A percentile compares a stretch with the other conserved stretches of the same genome.
Evolutionary conservation across 1,140 invertebrate genomes (phyloP).

Genomic region (Sinonovacula constricta): DNA sequence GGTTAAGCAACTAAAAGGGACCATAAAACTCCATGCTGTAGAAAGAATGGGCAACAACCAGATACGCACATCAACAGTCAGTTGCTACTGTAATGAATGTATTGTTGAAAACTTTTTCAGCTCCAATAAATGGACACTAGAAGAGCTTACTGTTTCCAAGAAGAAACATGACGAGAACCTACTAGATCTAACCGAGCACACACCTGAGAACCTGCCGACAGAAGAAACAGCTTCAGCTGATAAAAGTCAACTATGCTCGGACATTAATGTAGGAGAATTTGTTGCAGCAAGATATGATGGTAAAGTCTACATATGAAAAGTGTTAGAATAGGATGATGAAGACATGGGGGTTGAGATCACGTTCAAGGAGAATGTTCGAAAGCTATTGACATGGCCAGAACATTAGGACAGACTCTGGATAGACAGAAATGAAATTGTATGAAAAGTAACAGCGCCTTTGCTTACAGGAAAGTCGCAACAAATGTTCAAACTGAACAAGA

Average conservation of each 20-base stretch:
- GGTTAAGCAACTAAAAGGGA: conserved; percentile 39
- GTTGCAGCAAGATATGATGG: conserved; percentile 29
- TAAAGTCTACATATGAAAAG: conserved; percentile 16
- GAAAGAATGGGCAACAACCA: too few relatives aligned
- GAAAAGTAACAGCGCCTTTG: too few relatives aligned
- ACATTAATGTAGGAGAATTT: too few relatives aligned
- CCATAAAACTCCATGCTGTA: conserved; percentile 52
- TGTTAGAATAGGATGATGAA: conserved; percentile 10
- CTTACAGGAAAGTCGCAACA: too few relatives aligned
- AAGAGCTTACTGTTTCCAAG: neutral
- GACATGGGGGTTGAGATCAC: conserved; percentile 17
- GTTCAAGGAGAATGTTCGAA: conserved; percentile 27
- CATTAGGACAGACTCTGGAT: conserved; percentile 11
- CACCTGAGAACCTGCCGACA: too few relatives aligned
- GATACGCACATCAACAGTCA: conserved; percentile 4
- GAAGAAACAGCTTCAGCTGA: neutral
- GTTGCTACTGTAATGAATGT: neutral
- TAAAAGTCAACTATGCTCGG: too few relatives aligned
- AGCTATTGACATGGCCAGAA: conserved; percentile 27
- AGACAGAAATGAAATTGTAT: too few relatives aligned
- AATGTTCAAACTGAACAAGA: too few relatives aligned
- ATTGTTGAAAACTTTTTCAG: neutral
- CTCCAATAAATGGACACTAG: too few relatives aligned
- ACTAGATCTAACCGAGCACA: too few relatives aligned
- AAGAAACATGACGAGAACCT: too few relatives aligned